Percentiles rank a stretch among this genome's conserved stretches.
phyloP scores from a whole-genome alignment of 2,888 invertebrate species.

The Rhamphomyia laevipes region DNA sequence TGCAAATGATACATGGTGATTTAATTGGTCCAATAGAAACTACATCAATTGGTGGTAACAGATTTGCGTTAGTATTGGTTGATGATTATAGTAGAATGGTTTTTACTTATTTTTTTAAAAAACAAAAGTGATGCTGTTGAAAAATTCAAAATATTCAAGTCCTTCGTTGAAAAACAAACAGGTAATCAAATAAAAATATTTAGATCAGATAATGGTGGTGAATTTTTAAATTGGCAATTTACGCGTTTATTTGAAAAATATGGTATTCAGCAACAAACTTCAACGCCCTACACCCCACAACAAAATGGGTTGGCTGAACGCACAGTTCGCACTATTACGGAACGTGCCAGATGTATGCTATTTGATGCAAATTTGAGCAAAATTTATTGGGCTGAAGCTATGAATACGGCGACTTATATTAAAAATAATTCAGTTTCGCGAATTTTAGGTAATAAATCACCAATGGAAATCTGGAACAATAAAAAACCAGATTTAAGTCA shows the following conservation, averaged over 20 bases:
- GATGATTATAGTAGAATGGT: slow-evolving; percentile 16
- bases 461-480: slow-evolving; percentile 6
- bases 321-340: slow-evolving; percentile 28
- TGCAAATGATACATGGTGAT: slow-evolving; percentile 18
- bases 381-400: too few species aligned
- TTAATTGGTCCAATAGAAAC: too few species aligned
- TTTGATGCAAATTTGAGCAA: too few species aligned
- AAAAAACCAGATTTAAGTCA: too few species aligned
- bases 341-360: slow-evolving; percentile 22
- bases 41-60: slow-evolving; percentile 14
- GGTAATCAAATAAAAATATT: slow-evolving; percentile 23
- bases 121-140: slow-evolving; percentile 14
- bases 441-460: slow-evolving; percentile 25
- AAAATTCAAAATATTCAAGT: slow-evolving; percentile 8
- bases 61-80: slow-evolving; percentile 15
- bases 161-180: slow-evolving; percentile 18
- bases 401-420: too few species aligned
- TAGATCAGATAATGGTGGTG: slow-evolving; percentile 17
- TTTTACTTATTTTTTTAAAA: slow-evolving; percentile 14
- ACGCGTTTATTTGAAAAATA: too few species aligned
- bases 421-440: slow-evolving; percentile 27
- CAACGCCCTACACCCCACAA: slow-evolving; percentile 25
- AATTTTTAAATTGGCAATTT: slow-evolving; percentile 15
- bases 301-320: too few species aligned
- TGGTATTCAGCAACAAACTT: slow-evolving; percentile 19